Evolutionary conservation across 2,888 invertebrate species (phyloP).

Genomic region (Leucophenga montana): DNA sequence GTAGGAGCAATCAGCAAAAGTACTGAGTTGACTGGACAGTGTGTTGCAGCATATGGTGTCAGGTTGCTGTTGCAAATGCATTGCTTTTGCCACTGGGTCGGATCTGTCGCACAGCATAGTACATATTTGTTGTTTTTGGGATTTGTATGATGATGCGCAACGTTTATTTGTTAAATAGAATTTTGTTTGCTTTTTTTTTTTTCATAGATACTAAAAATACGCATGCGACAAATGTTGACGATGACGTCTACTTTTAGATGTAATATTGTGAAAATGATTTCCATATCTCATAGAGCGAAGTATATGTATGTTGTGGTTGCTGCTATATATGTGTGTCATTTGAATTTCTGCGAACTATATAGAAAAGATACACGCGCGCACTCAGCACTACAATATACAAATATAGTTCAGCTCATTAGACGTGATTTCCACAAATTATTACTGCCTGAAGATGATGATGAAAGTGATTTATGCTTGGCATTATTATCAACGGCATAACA

Average conservation of each 20-base stretch:
- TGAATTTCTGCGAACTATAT: no score
- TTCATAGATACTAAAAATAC: conserved; percentile 9
- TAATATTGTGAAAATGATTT: neutral
- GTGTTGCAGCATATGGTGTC: conserved; percentile 38
- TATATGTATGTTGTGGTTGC: no score
- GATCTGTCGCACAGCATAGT: no score
- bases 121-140: no score
- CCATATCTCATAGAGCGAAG: no score
- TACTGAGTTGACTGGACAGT: neutral
- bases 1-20: neutral
- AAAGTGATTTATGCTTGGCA: conserved; percentile 58
- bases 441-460: conserved; percentile 50
- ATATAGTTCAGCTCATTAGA: no score
- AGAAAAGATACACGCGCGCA: no score
- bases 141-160: no score
- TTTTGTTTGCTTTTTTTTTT: neutral
- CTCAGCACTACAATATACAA: no score
- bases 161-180: conserved; percentile 34
- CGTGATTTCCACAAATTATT: neutral
- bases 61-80: conserved; percentile 38
- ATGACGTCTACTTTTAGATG: neutral
- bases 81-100: conserved; percentile 10
- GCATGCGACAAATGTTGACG: no score
- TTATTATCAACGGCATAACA: conserved; percentile 27
- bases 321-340: no score